Evolutionary conservation across 2,113 vertebrate species (phyloP), one percentile per base, ranked within the genome.

Genomic region (Struthidea cinerea): DNA sequence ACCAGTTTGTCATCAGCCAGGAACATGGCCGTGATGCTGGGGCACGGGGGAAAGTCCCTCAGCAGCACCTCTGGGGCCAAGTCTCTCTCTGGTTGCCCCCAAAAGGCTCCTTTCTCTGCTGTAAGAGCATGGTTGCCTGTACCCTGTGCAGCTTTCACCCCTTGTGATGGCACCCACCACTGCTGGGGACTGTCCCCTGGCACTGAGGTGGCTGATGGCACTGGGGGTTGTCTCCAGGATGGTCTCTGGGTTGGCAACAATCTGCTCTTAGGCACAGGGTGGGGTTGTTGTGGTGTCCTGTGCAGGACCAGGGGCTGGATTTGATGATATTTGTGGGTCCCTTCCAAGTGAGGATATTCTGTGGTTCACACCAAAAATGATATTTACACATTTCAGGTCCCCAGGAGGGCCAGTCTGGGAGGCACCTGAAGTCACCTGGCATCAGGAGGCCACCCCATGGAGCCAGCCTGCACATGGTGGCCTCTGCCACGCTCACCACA

Each of bases 1-100:
- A 30, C 13, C 2, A 0, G 52, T 16, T 78, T 70, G 27, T 75
- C 86, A 27, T 2, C 37, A 24, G 50, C 49, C 16, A 57, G 71
- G 47, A 74, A n/a, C 1, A 2, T 3, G 23, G 52, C 35, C 26
- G 63, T 6, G 4, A 57, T 35, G 47, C 24, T 2, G 1, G 33
- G 16, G 53, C 41, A 13, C 3, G 0, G 33, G 32, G 65, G 19
- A 73, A 57, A 42, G 67, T 60, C 67, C 70, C 49, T 76, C 61
- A 53, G 56, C 81, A 91, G 78, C 80, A 74, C 20, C 52, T 46
- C 63, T 35, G 74, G 30, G 60, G 33, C 33, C 47, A 50, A 52
- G 60, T 53, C 27, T 85, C 7, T 32, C 20, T 35, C 65, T 39
- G 33, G 8, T 6, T 70, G 26, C 14, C 27, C 5, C 0, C 23